Evolutionary conservation across 2,888 invertebrate species (phyloP).

Genomic region (Prostheceraeus crozeri): DNA sequence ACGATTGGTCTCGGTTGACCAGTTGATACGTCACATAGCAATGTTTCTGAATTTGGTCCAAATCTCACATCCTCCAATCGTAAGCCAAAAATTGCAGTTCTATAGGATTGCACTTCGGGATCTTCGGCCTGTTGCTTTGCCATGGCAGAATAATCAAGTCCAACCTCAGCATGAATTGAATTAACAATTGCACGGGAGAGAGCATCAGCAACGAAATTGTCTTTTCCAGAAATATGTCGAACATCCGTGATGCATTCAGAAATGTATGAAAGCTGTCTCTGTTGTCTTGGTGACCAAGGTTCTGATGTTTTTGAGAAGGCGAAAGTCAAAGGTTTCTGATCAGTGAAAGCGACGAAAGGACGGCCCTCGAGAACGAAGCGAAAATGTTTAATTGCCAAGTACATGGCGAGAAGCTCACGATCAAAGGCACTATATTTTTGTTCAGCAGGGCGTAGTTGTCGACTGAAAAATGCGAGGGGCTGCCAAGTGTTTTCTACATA

Average conservation of each 20-base stretch:
- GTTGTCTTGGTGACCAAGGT: conserved; percentile 7
- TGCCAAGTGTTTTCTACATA: conserved; percentile 30
- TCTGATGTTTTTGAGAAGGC: conserved; percentile 47
- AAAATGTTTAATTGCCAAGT: conserved; percentile 38
- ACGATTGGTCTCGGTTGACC: conserved; percentile 38
- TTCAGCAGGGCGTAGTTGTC: conserved; percentile 8
- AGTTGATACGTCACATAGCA: conserved; percentile 31
- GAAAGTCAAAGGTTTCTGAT: conserved; percentile 44
- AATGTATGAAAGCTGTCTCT: conserved; percentile 6
- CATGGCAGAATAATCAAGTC: conserved; percentile 5
- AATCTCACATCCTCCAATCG: conserved; percentile 16
- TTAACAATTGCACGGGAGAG: conserved; percentile 27
- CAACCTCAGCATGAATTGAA: neutral
- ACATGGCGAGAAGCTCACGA: conserved; percentile 26
- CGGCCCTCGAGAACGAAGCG: conserved; percentile 47
- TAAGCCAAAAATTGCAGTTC: too few species aligned
- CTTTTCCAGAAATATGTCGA: conserved; percentile 1
- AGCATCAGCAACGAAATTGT: conserved; percentile 31
- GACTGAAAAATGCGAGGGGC: conserved; percentile 39
- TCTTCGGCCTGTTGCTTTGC: neutral
- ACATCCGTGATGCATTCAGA: conserved; percentile 2
- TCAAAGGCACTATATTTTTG: conserved; percentile 22
- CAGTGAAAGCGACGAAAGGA: conserved; percentile 45
- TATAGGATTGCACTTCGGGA: neutral
- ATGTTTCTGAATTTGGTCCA: neutral